Conservation (phyloP, 2,888 invertebrate species). For the Scaptomyza cyrtandrae region DNA sequence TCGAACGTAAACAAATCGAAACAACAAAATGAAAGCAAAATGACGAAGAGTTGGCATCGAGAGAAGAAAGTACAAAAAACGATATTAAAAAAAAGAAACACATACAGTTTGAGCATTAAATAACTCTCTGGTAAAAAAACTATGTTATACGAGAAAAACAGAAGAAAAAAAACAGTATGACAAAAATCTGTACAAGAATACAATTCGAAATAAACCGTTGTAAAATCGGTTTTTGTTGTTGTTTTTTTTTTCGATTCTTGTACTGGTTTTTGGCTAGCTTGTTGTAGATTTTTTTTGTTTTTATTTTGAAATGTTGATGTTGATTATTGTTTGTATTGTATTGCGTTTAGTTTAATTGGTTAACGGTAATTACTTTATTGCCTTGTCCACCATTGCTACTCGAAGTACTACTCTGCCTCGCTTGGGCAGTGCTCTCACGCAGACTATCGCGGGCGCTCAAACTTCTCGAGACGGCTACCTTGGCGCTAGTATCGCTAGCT, state of each 20-base stretch:
- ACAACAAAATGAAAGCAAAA: slow-evolving; percentile 63
- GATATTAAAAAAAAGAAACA: slow-evolving; percentile 26
- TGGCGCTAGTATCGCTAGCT: slow-evolving; percentile 87
- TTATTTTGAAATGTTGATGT: slow-evolving; percentile 1
- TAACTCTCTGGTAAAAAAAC: slow-evolving; percentile 20
- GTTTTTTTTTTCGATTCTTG: slow-evolving; percentile 33
- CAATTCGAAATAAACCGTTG: slow-evolving; percentile 11
- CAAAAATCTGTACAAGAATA: slow-evolving; percentile 48
- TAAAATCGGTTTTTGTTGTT: slow-evolving; percentile 4
- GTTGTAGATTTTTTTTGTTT: slow-evolving; percentile 8
- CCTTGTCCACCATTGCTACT: slow-evolving; percentile 85
- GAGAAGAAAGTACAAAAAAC: slow-evolving; percentile 61
- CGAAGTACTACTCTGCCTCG: slow-evolving; percentile 84
- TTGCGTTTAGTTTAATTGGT: slow-evolving; percentile 34
- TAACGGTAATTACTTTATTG: slow-evolving; percentile 84
- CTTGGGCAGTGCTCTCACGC: slow-evolving; percentile 85
- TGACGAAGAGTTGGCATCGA: slow-evolving; percentile 57
- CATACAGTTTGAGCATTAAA: slow-evolving; percentile 51
- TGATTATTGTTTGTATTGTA: slow-evolving; percentile 19
- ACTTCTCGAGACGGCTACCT: slow-evolving; percentile 86
- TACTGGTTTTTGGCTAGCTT: slow-evolving; percentile 35
- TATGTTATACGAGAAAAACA: neutral
- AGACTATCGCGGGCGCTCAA: slow-evolving; percentile 86
- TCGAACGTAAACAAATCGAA: slow-evolving; percentile 63
- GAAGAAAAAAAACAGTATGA: slow-evolving; percentile 3